Percentiles rank a stretch among this genome's conserved stretches.
Conservation (phyloP, 2,797 vertebrate species). For the Cyprinodon diabolis region DNA sequence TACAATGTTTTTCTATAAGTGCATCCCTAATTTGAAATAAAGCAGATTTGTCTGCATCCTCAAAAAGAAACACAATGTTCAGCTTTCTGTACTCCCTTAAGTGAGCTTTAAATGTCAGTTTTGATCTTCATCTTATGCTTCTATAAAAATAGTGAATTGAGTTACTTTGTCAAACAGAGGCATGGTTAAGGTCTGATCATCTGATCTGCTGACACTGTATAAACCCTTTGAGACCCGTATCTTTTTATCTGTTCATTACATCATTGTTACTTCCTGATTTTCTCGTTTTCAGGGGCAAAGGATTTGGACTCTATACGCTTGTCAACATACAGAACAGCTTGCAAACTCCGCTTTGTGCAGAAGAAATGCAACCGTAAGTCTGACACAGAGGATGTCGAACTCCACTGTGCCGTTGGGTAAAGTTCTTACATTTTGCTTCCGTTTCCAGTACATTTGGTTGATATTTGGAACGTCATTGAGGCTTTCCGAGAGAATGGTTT, state of each 20-base stretch:
- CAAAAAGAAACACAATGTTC: neutral
- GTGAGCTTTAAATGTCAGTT: neutral
- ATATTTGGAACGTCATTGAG: conserved; percentile 99
- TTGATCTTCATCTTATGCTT: neutral
- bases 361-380: conserved; percentile 99
- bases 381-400: neutral
- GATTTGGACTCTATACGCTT: conserved; percentile 98
- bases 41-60: too few species aligned
- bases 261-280: conserved; percentile 20
- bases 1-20: too few species aligned
- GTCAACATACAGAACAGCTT: conserved; percentile 98
- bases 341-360: conserved; percentile 98
- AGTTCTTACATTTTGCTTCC: neutral
- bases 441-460: conserved; percentile 93
- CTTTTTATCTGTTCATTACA: conserved; percentile 8
- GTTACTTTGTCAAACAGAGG: neutral
- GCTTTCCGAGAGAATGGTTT: conserved; percentile 93
- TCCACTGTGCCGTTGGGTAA: accelerated
- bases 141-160: neutral
- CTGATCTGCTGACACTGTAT: neutral
- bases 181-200: neutral
- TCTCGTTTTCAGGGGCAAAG: conserved; percentile 87
- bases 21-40: neutral
- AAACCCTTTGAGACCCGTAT: neutral
- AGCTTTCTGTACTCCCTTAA: neutral